Evolutionary conservation across 2,888 invertebrate species (phyloP).

Genomic region (Dicyrtoma fusca): DNA sequence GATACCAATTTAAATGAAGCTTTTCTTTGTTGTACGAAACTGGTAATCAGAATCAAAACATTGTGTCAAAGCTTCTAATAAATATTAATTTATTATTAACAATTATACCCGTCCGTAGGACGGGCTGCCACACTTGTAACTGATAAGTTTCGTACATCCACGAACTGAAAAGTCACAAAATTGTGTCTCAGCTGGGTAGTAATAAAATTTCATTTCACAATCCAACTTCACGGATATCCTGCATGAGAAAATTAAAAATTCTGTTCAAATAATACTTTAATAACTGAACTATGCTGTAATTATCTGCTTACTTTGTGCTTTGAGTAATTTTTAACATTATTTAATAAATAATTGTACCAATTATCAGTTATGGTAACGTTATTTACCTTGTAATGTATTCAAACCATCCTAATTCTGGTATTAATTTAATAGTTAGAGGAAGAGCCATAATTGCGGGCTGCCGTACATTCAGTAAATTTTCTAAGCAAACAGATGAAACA

Average conservation of each 20-base stretch:
- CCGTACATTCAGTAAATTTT: conserved; percentile 7
- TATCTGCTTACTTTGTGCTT: too few species aligned
- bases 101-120: too few species aligned
- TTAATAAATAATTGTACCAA: too few species aligned
- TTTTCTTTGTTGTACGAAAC: conserved; percentile 31
- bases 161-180: conserved; percentile 28
- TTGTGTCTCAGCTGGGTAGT: conserved; percentile 38
- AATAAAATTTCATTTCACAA: conserved; percentile 30
- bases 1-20: conserved; percentile 31
- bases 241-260: too few species aligned
- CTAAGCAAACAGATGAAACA: not conserved
- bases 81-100: not conserved
- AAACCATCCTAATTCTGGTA: conserved; percentile 33
- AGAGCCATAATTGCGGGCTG: conserved; percentile 25
- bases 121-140: too few species aligned
- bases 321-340: too few species aligned
- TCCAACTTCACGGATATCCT: conserved; percentile 26
- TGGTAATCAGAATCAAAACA: not conserved
- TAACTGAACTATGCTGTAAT: too few species aligned
- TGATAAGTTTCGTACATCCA: conserved; percentile 9
- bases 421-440: conserved; percentile 28
- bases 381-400: conserved; percentile 31
- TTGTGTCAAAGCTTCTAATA: not conserved
- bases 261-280: too few species aligned
- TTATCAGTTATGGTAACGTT: too few species aligned